Evolutionary conservation across 35 echinoderm and acorn worm genomes (phyloP).

Genomic region (Heliocidaris erythrogramma): DNA sequence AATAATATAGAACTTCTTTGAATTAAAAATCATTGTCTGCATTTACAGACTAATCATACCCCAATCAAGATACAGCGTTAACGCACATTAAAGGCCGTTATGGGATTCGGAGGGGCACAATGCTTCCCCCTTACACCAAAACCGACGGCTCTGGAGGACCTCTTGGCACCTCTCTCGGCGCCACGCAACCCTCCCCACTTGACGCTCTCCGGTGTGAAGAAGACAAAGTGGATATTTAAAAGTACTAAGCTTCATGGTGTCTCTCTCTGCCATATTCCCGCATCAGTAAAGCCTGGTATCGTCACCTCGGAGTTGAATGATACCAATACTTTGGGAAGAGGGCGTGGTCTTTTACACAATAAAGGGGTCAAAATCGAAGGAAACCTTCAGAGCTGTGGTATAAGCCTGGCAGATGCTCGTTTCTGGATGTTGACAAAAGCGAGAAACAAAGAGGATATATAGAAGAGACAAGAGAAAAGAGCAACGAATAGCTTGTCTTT

Average conservation of each 20-base stretch:
- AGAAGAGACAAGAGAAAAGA: neutral
- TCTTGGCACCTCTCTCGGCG: neutral
- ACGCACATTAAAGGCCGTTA: neutral
- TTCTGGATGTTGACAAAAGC: neutral
- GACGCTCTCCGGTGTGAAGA: neutral
- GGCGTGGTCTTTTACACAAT: constrained; percentile 4
- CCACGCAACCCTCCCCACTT: neutral
- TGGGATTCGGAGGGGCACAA: neutral
- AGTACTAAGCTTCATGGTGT: neutral
- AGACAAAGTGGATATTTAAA: neutral
- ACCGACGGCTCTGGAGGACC: neutral
- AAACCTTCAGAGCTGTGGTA: neutral
- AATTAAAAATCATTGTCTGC: neutral
- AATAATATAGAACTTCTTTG: neutral
- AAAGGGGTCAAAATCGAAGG: neutral
- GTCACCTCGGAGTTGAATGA: neutral
- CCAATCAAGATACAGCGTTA: neutral
- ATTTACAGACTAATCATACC: neutral
- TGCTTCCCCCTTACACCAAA: constrained; percentile 8
- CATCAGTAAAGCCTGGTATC: neutral
- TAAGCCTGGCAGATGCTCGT: neutral
- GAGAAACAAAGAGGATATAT: neutral
- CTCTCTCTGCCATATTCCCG: neutral
- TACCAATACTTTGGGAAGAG: neutral
- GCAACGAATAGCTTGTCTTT: neutral